Evolutionary conservation across 1,140 invertebrate genomes (phyloP).

Genomic region (Bombus confusus): DNA sequence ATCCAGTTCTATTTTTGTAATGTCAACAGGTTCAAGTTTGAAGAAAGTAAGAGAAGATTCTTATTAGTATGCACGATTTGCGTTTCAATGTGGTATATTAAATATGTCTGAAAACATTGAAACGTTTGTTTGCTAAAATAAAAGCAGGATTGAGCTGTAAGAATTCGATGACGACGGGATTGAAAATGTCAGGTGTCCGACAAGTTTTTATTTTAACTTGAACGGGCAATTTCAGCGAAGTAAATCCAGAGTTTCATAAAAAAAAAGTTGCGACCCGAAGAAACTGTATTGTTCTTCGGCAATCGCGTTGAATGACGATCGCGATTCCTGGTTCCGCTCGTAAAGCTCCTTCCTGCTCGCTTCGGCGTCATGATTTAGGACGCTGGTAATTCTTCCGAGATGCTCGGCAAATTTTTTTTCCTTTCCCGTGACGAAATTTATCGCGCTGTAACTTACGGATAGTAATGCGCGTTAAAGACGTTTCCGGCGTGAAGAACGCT

Average conservation of each 20-base stretch:
- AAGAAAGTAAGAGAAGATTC: too few species aligned
- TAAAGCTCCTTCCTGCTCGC: conserved; percentile 3
- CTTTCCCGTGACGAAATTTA: conserved; percentile 24
- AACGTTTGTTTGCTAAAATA: background rate
- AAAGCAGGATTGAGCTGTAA: too few species aligned
- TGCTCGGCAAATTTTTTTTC: conserved; percentile 29
- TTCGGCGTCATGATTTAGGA: conserved; percentile 34
- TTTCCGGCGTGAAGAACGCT: conserved; percentile 26
- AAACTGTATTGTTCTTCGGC: background rate
- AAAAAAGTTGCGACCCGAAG: background rate
- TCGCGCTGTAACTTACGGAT: conserved; percentile 42
- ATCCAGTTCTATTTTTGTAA: too few species aligned
- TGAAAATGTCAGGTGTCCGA: too few species aligned
- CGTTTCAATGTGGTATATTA: too few species aligned
- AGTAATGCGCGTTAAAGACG: conserved; percentile 47
- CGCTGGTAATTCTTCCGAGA: conserved; percentile 38
- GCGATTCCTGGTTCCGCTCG: background rate
- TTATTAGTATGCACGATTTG: too few species aligned
- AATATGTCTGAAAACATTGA: background rate
- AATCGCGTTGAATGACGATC: background rate
- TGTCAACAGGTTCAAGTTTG: too few species aligned
- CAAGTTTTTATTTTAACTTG: background rate
- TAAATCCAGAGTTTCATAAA: background rate
- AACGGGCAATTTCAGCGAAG: background rate
- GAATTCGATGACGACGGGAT: too few species aligned